phyloP scores from a whole-genome alignment of 2,797 vertebrate genomes.

The Echiichthys vipera region DNA sequence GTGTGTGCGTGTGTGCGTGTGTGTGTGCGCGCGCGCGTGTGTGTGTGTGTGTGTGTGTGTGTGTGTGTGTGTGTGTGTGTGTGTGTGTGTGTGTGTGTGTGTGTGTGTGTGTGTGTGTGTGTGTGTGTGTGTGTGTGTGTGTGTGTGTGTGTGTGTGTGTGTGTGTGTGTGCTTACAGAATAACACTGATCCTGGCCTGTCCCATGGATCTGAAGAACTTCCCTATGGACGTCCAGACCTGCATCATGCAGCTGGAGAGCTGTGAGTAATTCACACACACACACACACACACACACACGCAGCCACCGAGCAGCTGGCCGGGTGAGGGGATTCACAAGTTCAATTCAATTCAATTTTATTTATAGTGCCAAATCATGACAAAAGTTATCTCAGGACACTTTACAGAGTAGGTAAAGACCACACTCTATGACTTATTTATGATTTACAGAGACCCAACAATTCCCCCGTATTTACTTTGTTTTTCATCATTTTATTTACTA shows the following conservation, averaged over 20 bases:
- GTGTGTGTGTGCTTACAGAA: conserved; percentile 63
- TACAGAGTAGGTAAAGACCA: too few species aligned
- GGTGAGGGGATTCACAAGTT: conserved; percentile 39
- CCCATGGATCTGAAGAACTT: conserved; percentile 98
- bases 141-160: conserved; percentile 16
- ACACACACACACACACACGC: conserved; percentile 11
- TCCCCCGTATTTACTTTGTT: too few species aligned
- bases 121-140: conserved; percentile 31
- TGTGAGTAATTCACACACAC: conserved; percentile 87
- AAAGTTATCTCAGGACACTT: too few species aligned
- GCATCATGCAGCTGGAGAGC: conserved; percentile 99
- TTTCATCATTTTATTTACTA: too few species aligned
- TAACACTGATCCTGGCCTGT: conserved; percentile 90
- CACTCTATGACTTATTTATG: too few species aligned
- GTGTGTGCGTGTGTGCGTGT: too few species aligned
- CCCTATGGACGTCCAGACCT: conserved; percentile 99
- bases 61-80: conserved; percentile 28
- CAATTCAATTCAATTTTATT: too few species aligned
- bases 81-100: conserved; percentile 31
- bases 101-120: conserved; percentile 34
- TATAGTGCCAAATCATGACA: too few species aligned
- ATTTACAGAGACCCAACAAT: too few species aligned
- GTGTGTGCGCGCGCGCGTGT: too few species aligned
- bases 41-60: conserved; percentile 28
- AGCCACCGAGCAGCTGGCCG: conserved; percentile 24